Base-by-base conservation (phyloP, 2,113 vertebrate species). In the Lipophrys pholis region DNA sequence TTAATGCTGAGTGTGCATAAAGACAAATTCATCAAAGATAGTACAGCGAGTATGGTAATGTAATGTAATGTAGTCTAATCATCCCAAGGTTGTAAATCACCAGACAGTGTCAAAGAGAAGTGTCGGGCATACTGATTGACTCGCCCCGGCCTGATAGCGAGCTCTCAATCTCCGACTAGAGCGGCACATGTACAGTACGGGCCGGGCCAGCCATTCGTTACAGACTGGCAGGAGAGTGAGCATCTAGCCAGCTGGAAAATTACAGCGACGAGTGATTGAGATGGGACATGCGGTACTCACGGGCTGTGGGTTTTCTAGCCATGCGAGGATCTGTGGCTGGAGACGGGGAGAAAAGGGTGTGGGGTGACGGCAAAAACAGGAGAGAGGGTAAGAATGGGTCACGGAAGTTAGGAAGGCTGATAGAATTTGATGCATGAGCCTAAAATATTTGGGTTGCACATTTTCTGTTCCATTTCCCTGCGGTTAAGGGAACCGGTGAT, bases 261-360 rank as follows among this genome's bases (percentile, higher is more conserved):
- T 87, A 89, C 87, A 87, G 78, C 80, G 73, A 76, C 62, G 42
- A 58, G 80, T 89, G 87, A 91, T 79, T 88, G 89, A 90, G 88
- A 90, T 73, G 73, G 81, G 81, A 91, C 81, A 83, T 49, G 78
- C 56, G 72, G 83, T 88, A 94, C 91, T 94, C 88, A 95, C 93
- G 15, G 49, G 76, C 85, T 82, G 50, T 80, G 48, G 94, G 93
- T 70, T 85, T 85, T 82, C 80, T 91, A 76, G 86, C 93, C 93
- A 94, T 87, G 66, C 94, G 90, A 38, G 87, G 52, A 77, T 95
- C 94, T 35, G 93, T 92, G 62, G 10, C 94, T 95, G 84, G 17
- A 89, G 69, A 81, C 41, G 72, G 42, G 63, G 66, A 63, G 59
- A 36, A 30, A 42, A 11, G 7, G 17, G 49, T 41, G 11, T 36